Conservation (phyloP, 2,888 invertebrate species). For the Microchrysa polita region DNA sequence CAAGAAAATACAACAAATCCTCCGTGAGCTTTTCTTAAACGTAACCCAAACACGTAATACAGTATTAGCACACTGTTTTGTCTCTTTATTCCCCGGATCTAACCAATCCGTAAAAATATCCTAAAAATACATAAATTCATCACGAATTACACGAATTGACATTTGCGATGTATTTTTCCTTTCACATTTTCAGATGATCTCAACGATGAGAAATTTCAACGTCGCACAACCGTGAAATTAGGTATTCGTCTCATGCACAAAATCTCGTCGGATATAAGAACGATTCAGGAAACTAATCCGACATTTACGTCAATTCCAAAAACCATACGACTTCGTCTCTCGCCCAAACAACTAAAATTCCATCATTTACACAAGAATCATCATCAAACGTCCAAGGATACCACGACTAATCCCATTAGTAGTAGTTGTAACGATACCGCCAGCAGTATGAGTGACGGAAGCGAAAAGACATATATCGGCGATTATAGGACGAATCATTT, state of each 20-base stretch:
- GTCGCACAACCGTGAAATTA: constrained; percentile 80
- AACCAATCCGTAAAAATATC: not conserved
- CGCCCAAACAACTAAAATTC: constrained; percentile 55
- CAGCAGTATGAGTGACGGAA: not conserved
- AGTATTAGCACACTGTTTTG: too few species aligned
- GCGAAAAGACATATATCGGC: constrained; percentile 14
- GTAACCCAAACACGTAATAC: too few species aligned
- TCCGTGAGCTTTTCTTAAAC: too few species aligned
- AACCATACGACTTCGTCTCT: constrained; percentile 53
- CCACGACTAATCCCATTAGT: not conserved
- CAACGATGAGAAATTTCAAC: constrained; percentile 79
- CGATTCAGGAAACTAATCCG: constrained; percentile 52
- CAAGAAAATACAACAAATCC: too few species aligned
- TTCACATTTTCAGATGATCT: constrained; percentile 70
- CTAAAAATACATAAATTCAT: not conserved
- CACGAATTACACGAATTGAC: not conserved
- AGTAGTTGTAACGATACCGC: not conserved
- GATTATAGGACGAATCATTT: constrained; percentile 25
- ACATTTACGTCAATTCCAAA: constrained; percentile 52
- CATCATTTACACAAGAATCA: constrained; percentile 49
- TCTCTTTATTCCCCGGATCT: not conserved
- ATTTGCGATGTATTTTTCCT: not conserved
- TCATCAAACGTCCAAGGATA: constrained; percentile 48
- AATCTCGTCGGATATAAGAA: constrained; percentile 52
- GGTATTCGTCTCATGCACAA: constrained; percentile 80